Evolutionary conservation across 2,113 vertebrate genomes (phyloP), one percentile per base, ranked within the genome.

Genomic region (Mus pahari): DNA sequence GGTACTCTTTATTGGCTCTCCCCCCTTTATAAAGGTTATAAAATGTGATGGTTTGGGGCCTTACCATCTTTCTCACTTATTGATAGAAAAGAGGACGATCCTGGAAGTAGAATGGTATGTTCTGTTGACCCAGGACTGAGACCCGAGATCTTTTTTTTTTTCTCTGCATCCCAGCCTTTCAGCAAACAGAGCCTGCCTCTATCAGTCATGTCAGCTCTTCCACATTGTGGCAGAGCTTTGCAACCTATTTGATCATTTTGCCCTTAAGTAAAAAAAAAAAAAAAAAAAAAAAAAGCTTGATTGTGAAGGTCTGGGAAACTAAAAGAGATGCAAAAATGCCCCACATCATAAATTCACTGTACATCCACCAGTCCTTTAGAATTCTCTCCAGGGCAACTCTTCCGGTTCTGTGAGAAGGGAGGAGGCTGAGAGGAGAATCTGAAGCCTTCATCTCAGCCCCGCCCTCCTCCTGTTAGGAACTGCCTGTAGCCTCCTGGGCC

Each of bases 401-500:
- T 39, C 68, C 86, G 83, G n/a, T 42, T 94, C 87, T 90, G 48
- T 75, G 62, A 48, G 66, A 93, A 19, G 3, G 33, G 31, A 90
- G 8, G 50, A 26, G 53, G 42, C 19, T 5, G 1, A 33, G 2
- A 39, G 1, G 48, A 73, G 60, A 83, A 94, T 39, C 36, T 42
- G 31, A 97, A 82, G 93, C 91, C 75, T 83, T 83, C 79, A 87
- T 89, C 73, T 17, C 93, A 58, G 96, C 96, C 58, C 79, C 4
- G 48, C 48, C 48, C 58, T 82, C 64, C 48, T 82, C 92, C 62
- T 64, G 75, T 97, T 89, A 97, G 91, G 90, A 86, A 88, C 90
- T 94, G 71, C 90, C 88, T 96, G 97, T 26, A 96, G 92, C 20
- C 75, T 95, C 92, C 19, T 26, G 75, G 55, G 70, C 66, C 94